A percentile compares a stretch with the other conserved stretches of the same genome.
These are phyloP conservation scores for Liolophura sinensis DNA, from an alignment of 1,140 invertebrate genomes.

Conservation along the genomic window DNA sequence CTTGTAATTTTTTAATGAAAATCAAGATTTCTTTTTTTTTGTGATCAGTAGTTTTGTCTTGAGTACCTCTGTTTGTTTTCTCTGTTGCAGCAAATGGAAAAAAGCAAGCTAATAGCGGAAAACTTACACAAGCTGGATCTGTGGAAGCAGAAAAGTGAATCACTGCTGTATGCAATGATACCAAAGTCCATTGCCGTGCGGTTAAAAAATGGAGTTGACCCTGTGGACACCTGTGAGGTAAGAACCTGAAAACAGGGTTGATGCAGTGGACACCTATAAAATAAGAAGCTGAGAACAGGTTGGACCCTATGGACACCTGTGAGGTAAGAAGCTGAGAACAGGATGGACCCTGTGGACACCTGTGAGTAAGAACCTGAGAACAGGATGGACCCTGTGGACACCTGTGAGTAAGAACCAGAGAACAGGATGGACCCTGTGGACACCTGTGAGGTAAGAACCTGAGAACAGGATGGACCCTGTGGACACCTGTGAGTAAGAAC, in stretches of 20 bases:
- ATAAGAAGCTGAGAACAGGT: no score
- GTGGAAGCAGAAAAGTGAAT: constrained; percentile 81
- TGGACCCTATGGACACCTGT: no score
- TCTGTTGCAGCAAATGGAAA: constrained; percentile 75
- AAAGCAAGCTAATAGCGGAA: constrained; percentile 77
- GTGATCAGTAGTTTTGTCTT: not conserved
- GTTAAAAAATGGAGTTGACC: constrained; percentile 80
- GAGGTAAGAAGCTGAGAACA: no score
- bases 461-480: no score
- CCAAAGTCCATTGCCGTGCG: constrained; percentile 71
- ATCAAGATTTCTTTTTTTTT: not conserved
- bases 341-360: no score
- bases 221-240: constrained; percentile 94
- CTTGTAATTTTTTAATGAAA: not conserved
- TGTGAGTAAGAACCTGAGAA: no score
- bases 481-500: no score
- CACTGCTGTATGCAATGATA: constrained; percentile 60
- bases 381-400: no score
- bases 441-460: no score
- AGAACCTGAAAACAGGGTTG: constrained; percentile 12
- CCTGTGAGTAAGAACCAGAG: no score
- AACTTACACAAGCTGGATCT: constrained; percentile 51
- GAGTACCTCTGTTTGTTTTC: not conserved
- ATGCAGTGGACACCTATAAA: no score
- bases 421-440: no score